Conservation (phyloP, 1,140 invertebrate genomes). For the Drosophila equinoxialis region DNA sequence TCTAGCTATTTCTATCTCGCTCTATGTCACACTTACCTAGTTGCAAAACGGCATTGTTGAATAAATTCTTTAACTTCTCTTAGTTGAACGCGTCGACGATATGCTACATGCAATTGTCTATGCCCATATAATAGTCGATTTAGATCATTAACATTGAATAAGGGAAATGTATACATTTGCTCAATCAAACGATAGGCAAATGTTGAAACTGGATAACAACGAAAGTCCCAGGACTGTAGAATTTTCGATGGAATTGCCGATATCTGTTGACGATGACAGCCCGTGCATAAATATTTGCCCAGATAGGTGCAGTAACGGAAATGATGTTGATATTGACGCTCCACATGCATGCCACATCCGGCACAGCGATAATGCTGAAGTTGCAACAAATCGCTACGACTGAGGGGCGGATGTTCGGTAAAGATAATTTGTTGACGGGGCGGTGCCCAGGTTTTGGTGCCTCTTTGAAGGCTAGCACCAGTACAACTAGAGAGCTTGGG, state of each 20-base stretch:
- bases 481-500: slow-evolving; percentile 83
- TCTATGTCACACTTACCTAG: slow-evolving; percentile 83
- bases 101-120: slow-evolving; percentile 86
- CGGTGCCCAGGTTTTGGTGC: slow-evolving; percentile 93
- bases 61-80: slow-evolving; percentile 89
- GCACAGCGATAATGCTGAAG: slow-evolving; percentile 93
- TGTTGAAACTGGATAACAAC: slow-evolving; percentile 89
- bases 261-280: slow-evolving; percentile 91
- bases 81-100: slow-evolving; percentile 87
- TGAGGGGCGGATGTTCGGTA: slow-evolving; percentile 88
- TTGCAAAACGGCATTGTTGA: slow-evolving; percentile 86
- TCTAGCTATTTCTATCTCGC: background rate
- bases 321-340: slow-evolving; percentile 87
- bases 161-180: slow-evolving; percentile 90
- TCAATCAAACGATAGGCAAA: slow-evolving; percentile 91
- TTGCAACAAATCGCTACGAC: slow-evolving; percentile 86
- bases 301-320: slow-evolving; percentile 94
- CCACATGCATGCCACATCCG: slow-evolving; percentile 93
- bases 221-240: slow-evolving; percentile 86
- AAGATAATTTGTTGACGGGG: slow-evolving; percentile 93
- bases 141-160: slow-evolving; percentile 90
- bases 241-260: slow-evolving; percentile 91
- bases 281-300: slow-evolving; percentile 94
- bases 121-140: slow-evolving; percentile 88
- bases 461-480: slow-evolving; percentile 85